These are phyloP conservation scores for Frankliniella intonsa DNA, from an alignment of 2,888 invertebrate genomes.

Conservation along the genomic window DNA sequence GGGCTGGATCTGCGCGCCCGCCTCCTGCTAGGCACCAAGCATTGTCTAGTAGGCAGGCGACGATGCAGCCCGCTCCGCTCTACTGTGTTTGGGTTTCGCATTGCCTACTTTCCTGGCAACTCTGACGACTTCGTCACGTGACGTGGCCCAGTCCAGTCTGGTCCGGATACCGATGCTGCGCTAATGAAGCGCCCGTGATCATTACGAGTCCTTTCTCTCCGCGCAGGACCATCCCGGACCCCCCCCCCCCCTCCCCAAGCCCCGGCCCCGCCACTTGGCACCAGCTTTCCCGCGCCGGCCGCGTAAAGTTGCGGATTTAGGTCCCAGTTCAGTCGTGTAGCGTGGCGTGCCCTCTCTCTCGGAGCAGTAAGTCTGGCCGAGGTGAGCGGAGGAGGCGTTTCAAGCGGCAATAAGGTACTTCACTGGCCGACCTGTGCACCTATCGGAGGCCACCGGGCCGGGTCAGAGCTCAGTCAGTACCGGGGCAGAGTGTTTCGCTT, in stretches of 20 bases:
- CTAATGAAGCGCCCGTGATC: conserved; percentile 12
- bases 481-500: background rate
- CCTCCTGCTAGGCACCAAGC: no score
- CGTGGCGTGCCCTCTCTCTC: background rate
- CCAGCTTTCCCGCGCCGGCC: background rate
- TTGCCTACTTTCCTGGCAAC: no score
- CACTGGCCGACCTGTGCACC: no score
- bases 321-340: no score
- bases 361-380: background rate
- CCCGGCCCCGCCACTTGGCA: background rate
- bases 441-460: background rate
- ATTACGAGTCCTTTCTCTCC: background rate
- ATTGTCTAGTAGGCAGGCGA: no score
- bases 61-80: no score
- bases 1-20: background rate
- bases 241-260: background rate
- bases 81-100: no score
- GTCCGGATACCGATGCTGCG: background rate
- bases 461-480: background rate
- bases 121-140: no score
- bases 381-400: no score
- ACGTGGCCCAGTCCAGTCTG: background rate
- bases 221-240: background rate
- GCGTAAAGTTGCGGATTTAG: no score
- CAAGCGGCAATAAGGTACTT: no score